Percentiles rank a stretch among this genome's conserved stretches.
phyloP scores from a whole-genome alignment of 2,797 vertebrate species.

The Pempheris klunzingeri region DNA sequence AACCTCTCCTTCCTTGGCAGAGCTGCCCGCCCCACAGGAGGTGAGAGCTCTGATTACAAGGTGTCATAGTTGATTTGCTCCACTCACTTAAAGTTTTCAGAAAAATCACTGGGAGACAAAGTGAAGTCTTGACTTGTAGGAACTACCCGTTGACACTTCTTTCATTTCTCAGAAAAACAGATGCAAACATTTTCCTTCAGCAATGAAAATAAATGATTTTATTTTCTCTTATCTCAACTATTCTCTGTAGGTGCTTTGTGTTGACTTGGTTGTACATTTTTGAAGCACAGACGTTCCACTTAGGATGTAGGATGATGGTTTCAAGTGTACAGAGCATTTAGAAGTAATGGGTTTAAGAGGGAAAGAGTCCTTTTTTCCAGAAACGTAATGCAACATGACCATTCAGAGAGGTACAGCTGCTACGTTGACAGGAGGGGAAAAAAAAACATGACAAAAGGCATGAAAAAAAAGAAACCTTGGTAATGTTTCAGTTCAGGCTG shows the following conservation, averaged over 20 bases:
- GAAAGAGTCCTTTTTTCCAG: conserved; percentile 1
- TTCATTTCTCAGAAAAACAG: conserved; percentile 14
- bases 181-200: not conserved
- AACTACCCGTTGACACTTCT: conserved; percentile 19
- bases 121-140: conserved; percentile 14
- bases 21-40: not conserved
- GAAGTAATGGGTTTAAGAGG: conserved; percentile 26
- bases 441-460: not conserved
- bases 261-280: conserved; percentile 1
- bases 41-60: conserved; percentile 27
- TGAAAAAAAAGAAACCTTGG: conserved; percentile 1
- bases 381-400: conserved; percentile 6
- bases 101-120: conserved; percentile 16
- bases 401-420: conserved; percentile 1
- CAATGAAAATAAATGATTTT: conserved; percentile 6
- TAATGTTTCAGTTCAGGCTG: not conserved
- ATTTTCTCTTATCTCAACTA: not conserved
- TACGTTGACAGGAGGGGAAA: not conserved
- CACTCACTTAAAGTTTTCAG: conserved; percentile 12
- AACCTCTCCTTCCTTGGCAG: not conserved
- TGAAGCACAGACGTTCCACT: not conserved
- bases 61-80: not conserved
- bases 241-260: conserved; percentile 14
- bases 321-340: conserved; percentile 26
- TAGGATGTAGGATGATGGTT: conserved; percentile 11